Evolutionary conservation across 2,797 vertebrate species (phyloP).

Genomic region (Tinamus major): DNA sequence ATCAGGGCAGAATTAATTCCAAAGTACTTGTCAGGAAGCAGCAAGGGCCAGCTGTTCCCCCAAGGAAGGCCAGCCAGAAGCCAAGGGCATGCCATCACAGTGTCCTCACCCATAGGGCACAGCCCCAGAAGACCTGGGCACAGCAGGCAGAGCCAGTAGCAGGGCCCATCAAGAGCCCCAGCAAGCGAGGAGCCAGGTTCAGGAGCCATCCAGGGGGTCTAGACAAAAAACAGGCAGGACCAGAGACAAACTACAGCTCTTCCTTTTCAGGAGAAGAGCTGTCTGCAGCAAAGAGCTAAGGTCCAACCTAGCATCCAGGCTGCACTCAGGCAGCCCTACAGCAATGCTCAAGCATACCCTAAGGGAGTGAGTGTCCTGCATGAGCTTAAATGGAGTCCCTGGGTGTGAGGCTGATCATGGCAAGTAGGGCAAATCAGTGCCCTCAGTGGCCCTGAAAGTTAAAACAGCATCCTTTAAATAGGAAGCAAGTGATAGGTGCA

Average conservation of each 20-base stretch:
- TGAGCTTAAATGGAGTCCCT: background rate
- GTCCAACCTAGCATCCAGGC: background rate
- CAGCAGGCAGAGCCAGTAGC: background rate
- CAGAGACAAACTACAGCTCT: background rate
- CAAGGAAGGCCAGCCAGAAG: background rate
- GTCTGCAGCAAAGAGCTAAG: fast-evolving
- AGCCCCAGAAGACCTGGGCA: background rate
- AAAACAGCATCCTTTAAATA: background rate
- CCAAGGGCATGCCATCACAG: background rate
- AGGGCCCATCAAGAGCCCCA: background rate
- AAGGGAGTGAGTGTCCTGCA: background rate
- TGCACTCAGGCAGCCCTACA: background rate
- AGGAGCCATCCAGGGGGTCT: background rate
- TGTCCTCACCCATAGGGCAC: background rate
- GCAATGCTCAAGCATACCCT: background rate
- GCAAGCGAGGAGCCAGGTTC: background rate
- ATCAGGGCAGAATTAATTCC: background rate
- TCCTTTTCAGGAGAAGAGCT: background rate
- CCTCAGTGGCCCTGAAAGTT: background rate
- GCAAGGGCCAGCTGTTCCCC: background rate
- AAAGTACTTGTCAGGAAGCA: background rate
- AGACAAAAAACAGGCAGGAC: background rate
- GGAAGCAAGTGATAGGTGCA: background rate
- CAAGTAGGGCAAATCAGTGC: background rate
- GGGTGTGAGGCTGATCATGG: background rate